Conservation (phyloP, 2,888 invertebrate species). For the Electrophaes corylata region DNA sequence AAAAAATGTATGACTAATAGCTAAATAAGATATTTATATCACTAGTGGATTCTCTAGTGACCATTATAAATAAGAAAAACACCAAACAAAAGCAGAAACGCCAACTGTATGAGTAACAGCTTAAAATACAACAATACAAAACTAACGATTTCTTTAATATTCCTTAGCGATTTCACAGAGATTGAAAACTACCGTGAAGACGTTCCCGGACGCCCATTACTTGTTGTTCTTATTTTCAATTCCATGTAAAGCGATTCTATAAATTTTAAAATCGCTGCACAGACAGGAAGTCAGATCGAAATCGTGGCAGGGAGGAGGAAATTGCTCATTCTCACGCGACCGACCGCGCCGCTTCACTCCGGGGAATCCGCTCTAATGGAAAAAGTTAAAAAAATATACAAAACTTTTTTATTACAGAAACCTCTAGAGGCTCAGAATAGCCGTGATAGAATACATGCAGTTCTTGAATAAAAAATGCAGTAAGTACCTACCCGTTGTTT, state of each 20-base stretch:
- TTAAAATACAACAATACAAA: not conserved
- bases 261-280: slow-evolving; percentile 82
- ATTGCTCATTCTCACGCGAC: slow-evolving; percentile 83
- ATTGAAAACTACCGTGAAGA: slow-evolving; percentile 16
- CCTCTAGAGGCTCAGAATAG: slow-evolving; percentile 53
- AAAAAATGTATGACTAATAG: too few species aligned
- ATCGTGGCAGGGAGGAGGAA: slow-evolving; percentile 79
- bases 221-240: slow-evolving; percentile 71
- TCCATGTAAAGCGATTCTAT: slow-evolving; percentile 77
- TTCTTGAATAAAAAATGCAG: slow-evolving; percentile 36
- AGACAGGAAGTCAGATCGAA: slow-evolving; percentile 82
- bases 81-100: too few species aligned
- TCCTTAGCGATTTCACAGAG: not conserved
- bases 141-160: not conserved
- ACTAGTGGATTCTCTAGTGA: too few species aligned
- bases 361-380: slow-evolving; percentile 78
- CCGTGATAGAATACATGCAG: slow-evolving; percentile 37
- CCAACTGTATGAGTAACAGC: not conserved
- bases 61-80: too few species aligned
- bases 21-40: too few species aligned
- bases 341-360: slow-evolving; percentile 67
- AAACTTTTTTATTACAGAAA: slow-evolving; percentile 73
- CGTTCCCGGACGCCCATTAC: slow-evolving; percentile 33
- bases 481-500: slow-evolving; percentile 15
- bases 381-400: slow-evolving; percentile 80